Base-by-base conservation (phyloP, 2,888 invertebrate genomes). In the Orchesellides sinensis region DNA sequence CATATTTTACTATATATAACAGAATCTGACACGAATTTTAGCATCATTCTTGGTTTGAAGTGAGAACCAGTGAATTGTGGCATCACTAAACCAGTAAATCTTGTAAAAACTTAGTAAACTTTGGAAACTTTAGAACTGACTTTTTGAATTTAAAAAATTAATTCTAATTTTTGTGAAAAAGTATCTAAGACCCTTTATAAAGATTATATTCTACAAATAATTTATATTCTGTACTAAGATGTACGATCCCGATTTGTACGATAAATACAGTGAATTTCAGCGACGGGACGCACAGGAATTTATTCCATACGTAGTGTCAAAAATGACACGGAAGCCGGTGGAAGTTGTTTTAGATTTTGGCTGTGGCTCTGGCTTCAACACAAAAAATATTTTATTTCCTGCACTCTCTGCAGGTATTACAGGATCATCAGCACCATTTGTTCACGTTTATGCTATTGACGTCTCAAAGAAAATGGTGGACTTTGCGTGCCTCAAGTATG, bases 201-300 rank as follows among this genome's bases (percentile, higher is more conserved):
- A 17, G 56, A n/a, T n/a, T n/a, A n/a, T n/a, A n/a, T n/a, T n/a
- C n/a, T n/a, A n/a, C n/a, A n/a, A n/a, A n/a, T n/a, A n/a, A n/a
- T 45, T 63, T 65, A 3, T 14, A 56, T 59, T 72, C 49, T 29
- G 56, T 40, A 80, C 66, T 87, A 72, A 81, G 72, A 88, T 88
- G 88, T 73, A 87, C 83, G 87, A 88, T 77, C 87, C 88, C 6
- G 87, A 88, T 32, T 68, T 69, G 25, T 88, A 88, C 85, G 88
- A 88, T 63, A 81, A 86, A 19, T 87, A 84, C 81, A 87, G 87
- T 61, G 86, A 86, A 23, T 86, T 87, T 59, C 88, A 88, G 49
- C 77, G 88, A 0, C 72, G 79, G 10, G 87, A 88, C 75, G 88
- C 88, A 3, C 17, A 69, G 17, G 87, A 88, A 69, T 70, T 87